Base-by-base conservation (phyloP, 2,888 invertebrate genomes). In the Chesias legatella region DNA sequence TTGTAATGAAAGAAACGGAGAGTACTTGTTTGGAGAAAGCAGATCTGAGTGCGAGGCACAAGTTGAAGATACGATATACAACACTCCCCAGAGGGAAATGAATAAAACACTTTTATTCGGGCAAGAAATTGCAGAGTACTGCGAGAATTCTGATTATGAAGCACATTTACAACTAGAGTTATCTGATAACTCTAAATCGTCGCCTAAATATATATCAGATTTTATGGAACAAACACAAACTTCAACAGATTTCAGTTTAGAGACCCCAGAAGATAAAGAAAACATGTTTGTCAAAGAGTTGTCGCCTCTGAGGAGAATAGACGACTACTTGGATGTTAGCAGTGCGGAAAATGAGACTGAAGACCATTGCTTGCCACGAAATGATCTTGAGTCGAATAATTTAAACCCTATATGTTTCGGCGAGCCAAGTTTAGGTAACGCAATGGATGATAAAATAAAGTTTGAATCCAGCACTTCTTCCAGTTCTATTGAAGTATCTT, bases 401-500 rank as follows among this genome's bases (percentile, higher is more conserved):
- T 25, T 35, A 34, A 55, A 63, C 30, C 58, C 48, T 8, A 44
- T 66, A 8, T 56, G 67, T 56, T 72, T 74, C n/a, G 72, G 69
- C 43, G 78, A 79, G 54, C 71, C 75, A 1, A 78, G 66, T 48
- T 46, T 67, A 32, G 73, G 78, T 53, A 58, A 68, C 49, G 60
- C 68, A 17, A 64, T 73, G 46, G 52, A 62, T 31, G 69, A 63
- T 45, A 60, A 58, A 29, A 49, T 63, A 28, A 62, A 56, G 44
- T 64, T 60, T 31, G 64, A 66, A 36, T 59, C 51, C 45, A 34
- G 62, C 51, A 58, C 58, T 17, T 58, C 61, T 21, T 76, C 78
- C 31, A 84, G 80, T 58, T 86, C 85, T 3, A 83, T 86, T 4
- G 86, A 88, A 71, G 86, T 88, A 7, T 81, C 86, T 3, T 86